Evolutionary conservation across 2,888 invertebrate genomes (phyloP).

Genomic region (Germaria angustata): DNA sequence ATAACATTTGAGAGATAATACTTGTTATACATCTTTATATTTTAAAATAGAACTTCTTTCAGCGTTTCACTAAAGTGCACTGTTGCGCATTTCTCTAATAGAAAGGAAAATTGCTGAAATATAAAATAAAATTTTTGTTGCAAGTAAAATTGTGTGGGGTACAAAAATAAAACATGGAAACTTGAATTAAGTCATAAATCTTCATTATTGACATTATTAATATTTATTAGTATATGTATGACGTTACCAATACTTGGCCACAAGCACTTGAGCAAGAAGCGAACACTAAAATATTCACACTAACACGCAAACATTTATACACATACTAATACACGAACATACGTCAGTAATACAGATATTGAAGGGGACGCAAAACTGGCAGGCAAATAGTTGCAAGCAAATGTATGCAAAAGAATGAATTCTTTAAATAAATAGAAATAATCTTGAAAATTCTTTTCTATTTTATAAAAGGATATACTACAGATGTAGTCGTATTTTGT

Average conservation of each 20-base stretch:
- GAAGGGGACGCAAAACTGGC: background rate
- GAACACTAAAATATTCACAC: background rate
- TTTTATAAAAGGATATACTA: too few species aligned
- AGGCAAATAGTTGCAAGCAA: background rate
- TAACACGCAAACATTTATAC: background rate
- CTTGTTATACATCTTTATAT: background rate
- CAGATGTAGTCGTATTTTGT: too few species aligned
- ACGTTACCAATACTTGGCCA: slow-evolving; percentile 24
- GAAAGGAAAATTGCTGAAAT: background rate
- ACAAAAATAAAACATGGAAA: background rate
- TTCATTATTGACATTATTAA: slow-evolving; percentile 76
- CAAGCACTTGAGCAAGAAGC: background rate
- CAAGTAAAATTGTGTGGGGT: background rate
- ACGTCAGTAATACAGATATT: background rate
- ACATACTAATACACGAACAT: background rate
- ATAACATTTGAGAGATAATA: slow-evolving; percentile 20
- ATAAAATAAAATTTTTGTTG: slow-evolving; percentile 11
- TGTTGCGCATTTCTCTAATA: slow-evolving; percentile 14
- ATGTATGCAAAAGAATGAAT: background rate
- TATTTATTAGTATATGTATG: slow-evolving; percentile 74
- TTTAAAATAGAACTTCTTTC: background rate
- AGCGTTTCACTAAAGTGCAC: slow-evolving; percentile 1
- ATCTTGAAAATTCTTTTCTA: too few species aligned
- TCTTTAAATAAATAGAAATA: background rate
- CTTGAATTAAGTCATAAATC: slow-evolving; percentile 71